Base-by-base conservation (phyloP, 2,797 vertebrate genomes). In the Characodon lateralis region DNA sequence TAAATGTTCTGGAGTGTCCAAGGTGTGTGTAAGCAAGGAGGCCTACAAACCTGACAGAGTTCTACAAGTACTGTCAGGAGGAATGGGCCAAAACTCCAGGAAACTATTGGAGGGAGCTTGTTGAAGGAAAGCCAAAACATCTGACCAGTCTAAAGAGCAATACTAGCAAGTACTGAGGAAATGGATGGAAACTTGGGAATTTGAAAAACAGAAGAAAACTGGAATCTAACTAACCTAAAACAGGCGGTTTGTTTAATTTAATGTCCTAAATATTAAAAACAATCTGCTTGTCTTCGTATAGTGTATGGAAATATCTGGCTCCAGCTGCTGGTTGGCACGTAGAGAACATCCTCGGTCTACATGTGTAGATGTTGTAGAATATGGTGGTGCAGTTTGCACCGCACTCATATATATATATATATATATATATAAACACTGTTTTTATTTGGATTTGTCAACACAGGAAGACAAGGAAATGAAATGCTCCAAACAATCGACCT, bases 381-480 rank as follows among this genome's bases (percentile, higher is more conserved):
- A 55, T 53, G 48, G 50, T 39, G 66, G 35, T 39, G 82, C 39
- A 79, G 79, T 18, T 81, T 73, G 85, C 73, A 82, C 81, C 35
- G 85, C 75, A 78, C 85, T 16, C 82, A 78, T 86, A 85, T 87
- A 53, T 53, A 66, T 88, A 91, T 51, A 20, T 51, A 78, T 86
- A 85, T 87, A 78, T 86, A 85, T 87, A 53, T 53, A 66, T 88
- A 91, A 92, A 93, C 85, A 94, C 89, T 90, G 86, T 83, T 84
- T 89, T 93, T 89, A 87, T 92, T 92, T 89, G 84, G 87, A 91
- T 82, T 88, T 51, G 79, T 90, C 89, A 87, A 93, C 90, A 93
- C 85, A 91, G 89, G 92, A 91, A 94, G 93, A 95, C 91, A 85
- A 87, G 87, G 86, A 91, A 93, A 93, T 87, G 85, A 91, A 92